These are phyloP conservation scores for Parnassius smintheus DNA, from an alignment of 2,888 invertebrate species.

Conservation along the genomic window DNA sequence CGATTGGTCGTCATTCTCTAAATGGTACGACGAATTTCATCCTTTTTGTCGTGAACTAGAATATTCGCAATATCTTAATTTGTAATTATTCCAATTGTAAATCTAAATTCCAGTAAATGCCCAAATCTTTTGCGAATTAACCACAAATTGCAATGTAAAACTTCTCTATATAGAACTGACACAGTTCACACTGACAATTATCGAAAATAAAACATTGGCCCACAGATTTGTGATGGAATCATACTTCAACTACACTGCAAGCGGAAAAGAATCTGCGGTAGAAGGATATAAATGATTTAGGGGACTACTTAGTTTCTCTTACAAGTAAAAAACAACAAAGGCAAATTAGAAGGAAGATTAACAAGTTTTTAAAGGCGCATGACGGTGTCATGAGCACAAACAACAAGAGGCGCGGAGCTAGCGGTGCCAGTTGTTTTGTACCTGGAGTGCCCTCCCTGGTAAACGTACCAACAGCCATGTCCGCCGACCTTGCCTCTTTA, in stretches of 20 bases:
- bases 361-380: conserved; percentile 45
- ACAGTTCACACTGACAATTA: conserved; percentile 28
- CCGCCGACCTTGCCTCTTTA: conserved; percentile 93
- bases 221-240: conserved; percentile 72
- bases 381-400: conserved; percentile 81
- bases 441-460: conserved; percentile 77
- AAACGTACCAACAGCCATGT: conserved; percentile 84
- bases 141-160: conserved; percentile 1
- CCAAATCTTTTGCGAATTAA: conserved; percentile 10
- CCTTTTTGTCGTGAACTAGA: conserved; percentile 56
- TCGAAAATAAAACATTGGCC: conserved; percentile 51
- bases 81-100: conserved; percentile 27
- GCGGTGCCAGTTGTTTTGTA: conserved; percentile 79
- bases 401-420: conserved; percentile 78
- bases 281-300: conserved; percentile 73
- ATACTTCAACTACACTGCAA: conserved; percentile 55
- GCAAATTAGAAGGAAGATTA: conserved; percentile 21
- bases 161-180: conserved; percentile 12
- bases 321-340: conserved; percentile 35
- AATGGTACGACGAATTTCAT: conserved; percentile 54
- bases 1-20: conserved; percentile 49
- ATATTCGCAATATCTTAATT: conserved; percentile 47
- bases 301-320: conserved; percentile 22
- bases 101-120: conserved; percentile 12
- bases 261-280: conserved; percentile 65